A percentile compares a stretch with the other conserved stretches of the same genome.
Evolutionary conservation across 2,797 vertebrate species (phyloP).

Genomic region (Liparis tanakae): DNA sequence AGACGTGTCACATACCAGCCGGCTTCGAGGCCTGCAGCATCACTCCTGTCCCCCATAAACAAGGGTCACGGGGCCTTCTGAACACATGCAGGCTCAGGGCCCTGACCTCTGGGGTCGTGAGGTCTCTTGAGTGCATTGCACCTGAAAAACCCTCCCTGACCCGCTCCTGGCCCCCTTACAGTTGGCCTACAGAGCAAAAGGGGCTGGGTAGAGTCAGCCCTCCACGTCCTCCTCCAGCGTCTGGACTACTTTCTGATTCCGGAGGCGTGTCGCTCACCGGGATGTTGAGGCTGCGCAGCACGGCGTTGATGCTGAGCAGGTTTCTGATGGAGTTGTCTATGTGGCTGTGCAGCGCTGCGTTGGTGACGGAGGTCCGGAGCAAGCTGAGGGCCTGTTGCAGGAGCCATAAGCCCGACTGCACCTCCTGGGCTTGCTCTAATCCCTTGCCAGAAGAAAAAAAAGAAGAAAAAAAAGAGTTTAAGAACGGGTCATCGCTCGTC

Average conservation of each 20-base stretch:
- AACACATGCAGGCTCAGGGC: background rate
- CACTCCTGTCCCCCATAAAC: background rate
- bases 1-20: background rate
- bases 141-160: too few relatives aligned
- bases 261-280: conserved; percentile 78
- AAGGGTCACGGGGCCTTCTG: background rate
- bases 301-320: conserved; percentile 84
- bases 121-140: background rate
- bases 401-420: conserved; percentile 87
- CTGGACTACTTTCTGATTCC: too few relatives aligned
- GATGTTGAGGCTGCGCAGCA: conserved; percentile 85
- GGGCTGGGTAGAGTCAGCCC: too few relatives aligned
- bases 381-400: conserved; percentile 81
- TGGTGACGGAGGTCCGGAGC: conserved; percentile 78
- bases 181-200: too few relatives aligned
- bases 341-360: conserved; percentile 78
- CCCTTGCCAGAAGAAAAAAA: conserved; percentile 63
- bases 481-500: background rate
- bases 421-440: conserved; percentile 83
- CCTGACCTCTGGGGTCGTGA: background rate
- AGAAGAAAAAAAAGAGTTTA: background rate
- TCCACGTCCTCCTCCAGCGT: too few relatives aligned
- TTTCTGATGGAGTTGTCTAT: conserved; percentile 84
- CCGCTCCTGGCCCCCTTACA: too few relatives aligned
- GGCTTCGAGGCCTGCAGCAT: background rate